Evolutionary conservation across 2,113 vertebrate species (phyloP), one percentile per base, ranked within the genome.

Genomic region (Alexandromys fortis): DNA sequence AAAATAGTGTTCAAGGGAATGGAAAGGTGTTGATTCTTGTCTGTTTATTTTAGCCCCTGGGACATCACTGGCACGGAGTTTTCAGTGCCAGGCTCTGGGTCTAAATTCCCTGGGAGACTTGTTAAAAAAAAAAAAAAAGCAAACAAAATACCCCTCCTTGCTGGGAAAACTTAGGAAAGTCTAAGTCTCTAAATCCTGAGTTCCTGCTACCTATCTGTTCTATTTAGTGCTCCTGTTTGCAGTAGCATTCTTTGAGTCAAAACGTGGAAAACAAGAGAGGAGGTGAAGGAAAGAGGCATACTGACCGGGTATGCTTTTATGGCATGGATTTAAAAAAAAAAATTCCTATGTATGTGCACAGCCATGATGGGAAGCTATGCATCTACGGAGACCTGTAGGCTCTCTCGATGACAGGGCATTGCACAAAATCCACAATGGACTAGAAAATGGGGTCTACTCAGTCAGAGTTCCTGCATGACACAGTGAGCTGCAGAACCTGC

Each of bases 341-440:
- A 58, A 58, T 7, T 58, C 55, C 4, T 9, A 4, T 65, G 8
- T 19, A 10, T 10, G 14, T 45, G 8, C n/a, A 65, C 24, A 30
- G 7, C 38, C 58, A 65, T 61, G 22, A 45, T 10, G 28, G 9
- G 47, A 42, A 90, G 16, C 13, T 4, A 35, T 14, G 16, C 30
- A 14, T 10, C 65, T 17, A 2, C 0, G 28, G 67, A 95, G 19
- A 79, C 33, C 24, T 24, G 3, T 7, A 55, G 49, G 81, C 7
- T 49, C 38, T 91, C 45, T 26, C 72, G 30, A n/a, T 72, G 73
- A 26, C 5, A 86, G 45, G 12, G 11, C 24, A n/a, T n/a, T 26
- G 3, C 35, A 1, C 30, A 45, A 42, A 76, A 6, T 52, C 9
- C 4, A 4, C 33, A 1, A 0, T 8, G 75, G 21, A 24, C 26